Base-by-base conservation (phyloP, 2,888 invertebrate genomes). In the Ecdyonurus torrentis region DNA sequence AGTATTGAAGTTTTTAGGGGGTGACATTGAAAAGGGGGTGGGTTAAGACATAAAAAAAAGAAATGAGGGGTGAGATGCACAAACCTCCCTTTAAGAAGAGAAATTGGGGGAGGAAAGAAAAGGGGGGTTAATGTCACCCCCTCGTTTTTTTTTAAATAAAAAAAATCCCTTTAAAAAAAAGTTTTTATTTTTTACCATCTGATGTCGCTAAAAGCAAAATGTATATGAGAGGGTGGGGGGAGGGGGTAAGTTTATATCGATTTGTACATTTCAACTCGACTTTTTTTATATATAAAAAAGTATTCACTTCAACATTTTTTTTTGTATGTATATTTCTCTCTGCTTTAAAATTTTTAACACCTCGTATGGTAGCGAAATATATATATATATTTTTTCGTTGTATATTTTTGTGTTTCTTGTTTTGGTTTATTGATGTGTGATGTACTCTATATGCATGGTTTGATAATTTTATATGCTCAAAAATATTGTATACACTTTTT, bases 151-250 rank as follows among this genome's bases (percentile, higher is more conserved):
- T 37, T 37, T 37, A 37, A 37, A 37, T 37, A 37, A 37, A 37
- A 37, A 37, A 55, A 55, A 55, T 55, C 55, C 55, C 55, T 55
- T 55, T n/a, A 55, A n/a, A n/a, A n/a, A n/a, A n/a, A 55, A 55
- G 55, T 55, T 55, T 55, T 55, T 55, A 55, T 55, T 55, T 55
- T 55, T 55, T 22, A 55, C 55, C 55, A 55, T 7, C 19, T 22
- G 55, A 55, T 55, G 55, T 55, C 55, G 55, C 55, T 37, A 37
- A 37, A 37, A 37, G 37, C 37, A 37, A 37, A n/a, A 37, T 37
- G 37, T 37, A 15, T 37, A 37, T 10, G 37, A 15, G 37, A 10
- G 37, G 37, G 5, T 37, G 37, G 15, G 5, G 15, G 37, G 37
- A 37, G 37, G 37, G 5, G 15, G 37, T 5, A 15, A 15, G 37